Base-by-base conservation (phyloP, 2,888 invertebrate species). In the Aphelenchoides bicaudatus region DNA sequence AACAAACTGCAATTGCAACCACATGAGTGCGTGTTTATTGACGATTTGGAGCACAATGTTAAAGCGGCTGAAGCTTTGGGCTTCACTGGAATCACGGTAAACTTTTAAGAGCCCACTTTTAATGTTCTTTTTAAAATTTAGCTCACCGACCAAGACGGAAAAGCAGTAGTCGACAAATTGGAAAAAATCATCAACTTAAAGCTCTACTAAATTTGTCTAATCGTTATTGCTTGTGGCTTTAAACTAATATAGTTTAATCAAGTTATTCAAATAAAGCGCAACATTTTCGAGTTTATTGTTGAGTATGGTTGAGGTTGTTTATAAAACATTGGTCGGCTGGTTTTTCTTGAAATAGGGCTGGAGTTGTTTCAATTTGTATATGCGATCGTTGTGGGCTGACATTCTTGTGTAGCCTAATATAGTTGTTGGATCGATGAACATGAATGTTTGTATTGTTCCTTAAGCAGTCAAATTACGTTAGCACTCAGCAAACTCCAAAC, bases 21-120 rank as follows among this genome's bases (percentile, higher is more conserved):
- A 5, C 23, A 56, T n/a, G 53, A 56, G 37, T 56, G 57, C 19
- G 30, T 58, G 25, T 56, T 56, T 34, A 39, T 56, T n/a, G 54
- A 56, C 34, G 57, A 56, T 19, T 28, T 56, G 10, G 21, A 51
- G 30, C 31, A 52, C 19, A 56, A 56, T 30, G 30, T 29, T 25
- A 51, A 37, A 29, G 57, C 51, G 28, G 57, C 57, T 10, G 51
- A 38, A 6, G 39, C 37, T 4, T 39, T 56, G 23, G 57, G 57
- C 8, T 39, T 56, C 3, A 56, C 27, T 8, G 37, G 29, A 3
- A 38, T 56, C 21, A 29, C 39, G 34, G 57, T 56, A 6, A 19
- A 39, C 21, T 34, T 19, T 10, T 10, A n/a, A n/a, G n/a, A 10
- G 10, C 34, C 34, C n/a, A 10, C n/a, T 34, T 34, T n/a, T n/a